Evolutionary conservation across 2,888 invertebrate genomes (phyloP).

Genomic region (Sinhomidia bicolor): DNA sequence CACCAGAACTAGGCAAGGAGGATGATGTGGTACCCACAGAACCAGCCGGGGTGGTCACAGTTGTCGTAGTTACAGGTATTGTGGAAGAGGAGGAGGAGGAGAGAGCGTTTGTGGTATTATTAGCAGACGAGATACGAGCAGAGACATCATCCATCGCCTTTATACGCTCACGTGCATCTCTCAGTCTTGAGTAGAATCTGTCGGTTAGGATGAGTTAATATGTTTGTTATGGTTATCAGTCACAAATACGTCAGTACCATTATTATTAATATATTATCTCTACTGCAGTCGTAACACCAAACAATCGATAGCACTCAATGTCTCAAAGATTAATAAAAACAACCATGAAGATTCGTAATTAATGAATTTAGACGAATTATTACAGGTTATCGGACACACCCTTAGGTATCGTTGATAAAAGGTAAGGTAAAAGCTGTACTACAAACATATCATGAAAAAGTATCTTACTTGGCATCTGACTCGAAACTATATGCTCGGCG

Average conservation of each 20-base stretch:
- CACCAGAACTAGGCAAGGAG: constrained; percentile 78
- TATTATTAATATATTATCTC: neutral
- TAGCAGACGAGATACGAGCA: constrained; percentile 22
- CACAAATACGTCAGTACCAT: constrained; percentile 30
- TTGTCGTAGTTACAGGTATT: constrained; percentile 80
- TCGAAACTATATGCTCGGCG: constrained; percentile 94
- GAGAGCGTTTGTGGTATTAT: constrained; percentile 20
- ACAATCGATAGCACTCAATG: neutral
- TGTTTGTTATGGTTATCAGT: constrained; percentile 28
- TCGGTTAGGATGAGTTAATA: constrained; percentile 38
- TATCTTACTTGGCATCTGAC: constrained; percentile 92
- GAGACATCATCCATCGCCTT: constrained; percentile 75
- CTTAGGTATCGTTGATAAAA: neutral
- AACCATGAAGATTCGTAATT: neutral
- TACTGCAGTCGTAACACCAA: neutral
- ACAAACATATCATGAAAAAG: too few relatives aligned
- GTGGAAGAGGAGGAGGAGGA: constrained; percentile 75
- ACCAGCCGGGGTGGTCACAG: constrained; percentile 81
- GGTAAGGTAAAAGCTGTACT: too few relatives aligned
- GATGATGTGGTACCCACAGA: constrained; percentile 80
- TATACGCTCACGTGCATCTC: constrained; percentile 79
- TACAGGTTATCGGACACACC: neutral
- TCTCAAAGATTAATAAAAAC: neutral
- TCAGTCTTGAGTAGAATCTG: constrained; percentile 80
- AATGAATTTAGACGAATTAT: constrained; percentile 12